Conservation (phyloP, 2,888 invertebrate genomes). For the Teinopalpus imperialis region DNA sequence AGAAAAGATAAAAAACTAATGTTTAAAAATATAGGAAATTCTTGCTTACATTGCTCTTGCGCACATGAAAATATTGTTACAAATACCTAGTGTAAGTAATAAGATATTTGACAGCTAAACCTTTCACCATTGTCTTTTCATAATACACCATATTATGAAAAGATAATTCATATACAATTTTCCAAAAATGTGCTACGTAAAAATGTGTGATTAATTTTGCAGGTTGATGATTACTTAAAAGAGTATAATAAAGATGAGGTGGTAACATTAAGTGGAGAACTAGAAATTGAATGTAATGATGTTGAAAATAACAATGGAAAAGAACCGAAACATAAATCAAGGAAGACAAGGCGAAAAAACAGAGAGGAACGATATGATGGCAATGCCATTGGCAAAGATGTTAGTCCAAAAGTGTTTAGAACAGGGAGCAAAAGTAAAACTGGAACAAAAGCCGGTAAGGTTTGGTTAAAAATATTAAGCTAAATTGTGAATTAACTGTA, state of each 20-base stretch:
- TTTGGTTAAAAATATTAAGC: neutral
- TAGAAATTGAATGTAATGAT: slow-evolving; percentile 76
- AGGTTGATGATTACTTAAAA: slow-evolving; percentile 77
- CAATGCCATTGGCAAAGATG: slow-evolving; percentile 59
- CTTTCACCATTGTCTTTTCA: too few relatives aligned
- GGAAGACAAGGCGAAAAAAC: slow-evolving; percentile 68
- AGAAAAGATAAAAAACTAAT: too few relatives aligned
- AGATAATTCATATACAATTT: too few relatives aligned
- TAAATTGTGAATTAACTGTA: too few relatives aligned
- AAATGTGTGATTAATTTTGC: slow-evolving; percentile 31
- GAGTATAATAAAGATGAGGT: slow-evolving; percentile 78
- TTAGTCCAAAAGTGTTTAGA: slow-evolving; percentile 77
- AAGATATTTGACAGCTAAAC: too few relatives aligned
- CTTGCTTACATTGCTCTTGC: too few relatives aligned
- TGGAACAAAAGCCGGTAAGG: slow-evolving; percentile 54
- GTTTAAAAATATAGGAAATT: too few relatives aligned
- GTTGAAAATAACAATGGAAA: slow-evolving; percentile 73
- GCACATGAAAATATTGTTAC: too few relatives aligned
- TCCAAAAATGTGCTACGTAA: too few relatives aligned
- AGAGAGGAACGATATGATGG: slow-evolving; percentile 66
- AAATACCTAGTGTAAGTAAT: too few relatives aligned
- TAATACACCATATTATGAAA: too few relatives aligned
- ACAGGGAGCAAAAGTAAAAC: slow-evolving; percentile 57
- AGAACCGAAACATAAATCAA: slow-evolving; percentile 64
- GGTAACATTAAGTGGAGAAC: slow-evolving; percentile 72